A percentile compares a stretch with the other conserved stretches of the same genome.
Conservation (phyloP, 2,888 invertebrate genomes). For the Psylliodes chrysocephalus region DNA sequence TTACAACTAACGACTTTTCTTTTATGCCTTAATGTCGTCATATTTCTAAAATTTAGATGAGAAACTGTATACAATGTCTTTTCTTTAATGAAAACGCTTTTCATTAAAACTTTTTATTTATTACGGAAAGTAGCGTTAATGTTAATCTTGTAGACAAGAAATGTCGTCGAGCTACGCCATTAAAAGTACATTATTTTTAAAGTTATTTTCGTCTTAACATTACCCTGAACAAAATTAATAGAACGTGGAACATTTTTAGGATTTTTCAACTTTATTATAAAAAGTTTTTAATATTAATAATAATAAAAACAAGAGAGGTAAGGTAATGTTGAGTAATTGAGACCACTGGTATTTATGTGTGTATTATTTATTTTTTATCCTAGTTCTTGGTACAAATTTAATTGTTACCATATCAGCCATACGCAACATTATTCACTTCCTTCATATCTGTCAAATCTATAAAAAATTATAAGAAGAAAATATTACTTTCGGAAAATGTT, state of each 20-base stretch:
- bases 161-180: constrained; percentile 23
- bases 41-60: constrained; percentile 47
- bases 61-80: constrained; percentile 39
- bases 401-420: no score
- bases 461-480: no score
- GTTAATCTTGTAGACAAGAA: constrained; percentile 27
- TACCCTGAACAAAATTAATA: constrained; percentile 3
- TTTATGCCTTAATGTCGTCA: constrained; percentile 45
- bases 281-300: no score
- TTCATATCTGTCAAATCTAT: no score
- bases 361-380: no score
- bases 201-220: constrained; percentile 25
- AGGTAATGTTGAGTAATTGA: no score
- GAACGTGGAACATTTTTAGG: background rate
- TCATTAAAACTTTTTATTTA: constrained; percentile 46
- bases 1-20: constrained; percentile 53
- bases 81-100: constrained; percentile 45
- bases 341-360: no score
- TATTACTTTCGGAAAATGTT: no score
- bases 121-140: constrained; percentile 39
- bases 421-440: no score
- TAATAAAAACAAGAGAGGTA: no score
- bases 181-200: constrained; percentile 30
- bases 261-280: background rate
- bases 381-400: no score